Evolutionary conservation across 2,888 invertebrate species (phyloP), one percentile per base, ranked within the genome.

Genomic region (Idaea aversata): DNA sequence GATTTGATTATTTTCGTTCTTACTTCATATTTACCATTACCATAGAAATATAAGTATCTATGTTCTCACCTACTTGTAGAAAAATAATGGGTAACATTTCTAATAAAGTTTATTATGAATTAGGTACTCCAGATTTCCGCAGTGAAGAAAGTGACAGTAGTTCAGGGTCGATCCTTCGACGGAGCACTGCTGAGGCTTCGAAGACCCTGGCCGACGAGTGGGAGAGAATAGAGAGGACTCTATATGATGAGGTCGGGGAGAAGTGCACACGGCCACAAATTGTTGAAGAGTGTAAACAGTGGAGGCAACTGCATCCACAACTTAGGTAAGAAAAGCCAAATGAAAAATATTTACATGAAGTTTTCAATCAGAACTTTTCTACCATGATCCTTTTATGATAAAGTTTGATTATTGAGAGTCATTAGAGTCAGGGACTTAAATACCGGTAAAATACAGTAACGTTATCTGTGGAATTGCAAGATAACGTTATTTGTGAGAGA

Each of bases 281-380:
- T 70, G 81, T 91, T 69, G 93, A 94, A 57, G 94, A 95, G 78
- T 94, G 94, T 75, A 88, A 90, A 66, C 93, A 94, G 75, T 95
- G 95, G 95, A 92, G 90, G 68, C 84, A 91, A 66, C 81, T 93
- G 58, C 94, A 94, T 84, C 94, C 94, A 70, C 93, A 93, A 74
- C 87, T 95, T 74, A 93, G 94, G 94, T 94, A 80, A 70, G 62
- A 34, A 59, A 4, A n/a, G n/a, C 25, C 25, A 25, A 25, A 25
- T 25, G 1, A 25, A 25, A 25, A 25, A 2, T 25, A 25, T 25
- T 2, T 25, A 25, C 1, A 25, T 25, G 25, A 25, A 3, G 25
- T 25, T 25, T 25, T 25, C 25, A 25, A 25, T 25, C 25, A 25
- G 25, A 25, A 25, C 25, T 25, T 3, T 25, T 25, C 25, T 25